phyloP scores from a whole-genome alignment of 2,888 invertebrate genomes.

The Geotrupes spiniger region DNA sequence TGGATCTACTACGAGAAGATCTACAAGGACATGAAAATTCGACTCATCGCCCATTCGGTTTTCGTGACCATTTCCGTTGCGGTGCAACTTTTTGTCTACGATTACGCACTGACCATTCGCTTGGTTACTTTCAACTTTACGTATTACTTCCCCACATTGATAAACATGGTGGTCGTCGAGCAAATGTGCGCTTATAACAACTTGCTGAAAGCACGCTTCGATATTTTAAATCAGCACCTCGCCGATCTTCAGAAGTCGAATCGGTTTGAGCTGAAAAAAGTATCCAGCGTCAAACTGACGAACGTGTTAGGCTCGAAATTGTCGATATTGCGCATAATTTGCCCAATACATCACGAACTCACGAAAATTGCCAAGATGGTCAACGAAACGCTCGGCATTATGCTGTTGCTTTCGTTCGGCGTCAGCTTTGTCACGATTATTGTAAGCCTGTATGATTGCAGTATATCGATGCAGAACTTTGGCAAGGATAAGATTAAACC shows the following conservation, averaged over 20 bases:
- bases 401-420: conserved; percentile 31
- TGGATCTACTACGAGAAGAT: conserved; percentile 30
- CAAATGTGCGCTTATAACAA: conserved; percentile 26
- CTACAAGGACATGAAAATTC: conserved; percentile 18
- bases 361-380: conserved; percentile 31
- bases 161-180: conserved; percentile 25
- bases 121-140: conserved; percentile 17
- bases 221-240: conserved; percentile 30
- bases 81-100: conserved; percentile 18
- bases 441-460: conserved; percentile 31
- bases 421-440: conserved; percentile 33
- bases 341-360: conserved; percentile 34
- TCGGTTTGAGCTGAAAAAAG: conserved; percentile 12
- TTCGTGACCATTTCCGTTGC: conserved; percentile 17
- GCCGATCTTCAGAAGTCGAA: conserved; percentile 21
- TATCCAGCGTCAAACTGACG: conserved; percentile 23
- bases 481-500: conserved; percentile 6
- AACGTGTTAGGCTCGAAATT: conserved; percentile 26
- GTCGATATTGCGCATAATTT: conserved; percentile 26
- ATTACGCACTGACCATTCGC: conserved; percentile 9
- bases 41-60: conserved; percentile 15
- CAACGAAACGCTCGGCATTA: conserved; percentile 34
- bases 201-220: conserved; percentile 25
- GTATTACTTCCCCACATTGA: conserved; percentile 23
- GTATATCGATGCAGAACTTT: conserved; percentile 16